A percentile compares a stretch with the other conserved stretches of the same genome.
Evolutionary conservation across 2,888 invertebrate species (phyloP).

Genomic region (Melikaiella ostensackeni): DNA sequence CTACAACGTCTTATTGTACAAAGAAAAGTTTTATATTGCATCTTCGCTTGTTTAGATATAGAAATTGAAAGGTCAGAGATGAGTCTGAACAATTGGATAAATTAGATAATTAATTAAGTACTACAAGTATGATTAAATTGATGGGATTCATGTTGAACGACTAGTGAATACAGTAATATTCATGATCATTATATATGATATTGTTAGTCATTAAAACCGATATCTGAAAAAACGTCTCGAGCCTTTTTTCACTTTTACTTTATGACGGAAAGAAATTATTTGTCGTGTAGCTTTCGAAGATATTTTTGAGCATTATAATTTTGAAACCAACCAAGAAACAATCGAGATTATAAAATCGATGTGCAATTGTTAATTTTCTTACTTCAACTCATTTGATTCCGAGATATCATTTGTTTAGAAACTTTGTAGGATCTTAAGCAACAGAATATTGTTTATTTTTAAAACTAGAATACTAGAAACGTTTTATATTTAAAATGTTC

Average conservation of each 20-base stretch:
- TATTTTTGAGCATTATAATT: not conserved
- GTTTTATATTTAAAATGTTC: too few relatives aligned
- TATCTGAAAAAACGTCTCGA: not conserved
- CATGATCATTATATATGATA: not conserved
- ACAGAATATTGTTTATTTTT: too few relatives aligned
- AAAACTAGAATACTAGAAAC: too few relatives aligned
- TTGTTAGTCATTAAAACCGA: not conserved
- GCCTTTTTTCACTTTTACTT: not conserved
- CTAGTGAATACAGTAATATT: not conserved
- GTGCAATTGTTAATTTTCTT: too few relatives aligned
- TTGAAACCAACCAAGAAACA: not conserved
- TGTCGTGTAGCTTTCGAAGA: not conserved
- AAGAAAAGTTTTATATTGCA: constrained; percentile 12
- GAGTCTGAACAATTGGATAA: not conserved
- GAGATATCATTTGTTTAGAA: too few relatives aligned
- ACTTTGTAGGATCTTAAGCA: too few relatives aligned
- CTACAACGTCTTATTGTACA: constrained; percentile 9
- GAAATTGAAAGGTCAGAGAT: constrained; percentile 15
- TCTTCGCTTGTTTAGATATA: not conserved
- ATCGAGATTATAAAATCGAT: too few relatives aligned
- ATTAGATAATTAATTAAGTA: not conserved
- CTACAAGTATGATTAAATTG: not conserved
- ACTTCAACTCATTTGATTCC: too few relatives aligned
- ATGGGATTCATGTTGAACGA: not conserved
- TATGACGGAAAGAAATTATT: not conserved